Evolutionary conservation across 2,888 invertebrate species (phyloP).

Genomic region (Andrena hattorfiana): DNA sequence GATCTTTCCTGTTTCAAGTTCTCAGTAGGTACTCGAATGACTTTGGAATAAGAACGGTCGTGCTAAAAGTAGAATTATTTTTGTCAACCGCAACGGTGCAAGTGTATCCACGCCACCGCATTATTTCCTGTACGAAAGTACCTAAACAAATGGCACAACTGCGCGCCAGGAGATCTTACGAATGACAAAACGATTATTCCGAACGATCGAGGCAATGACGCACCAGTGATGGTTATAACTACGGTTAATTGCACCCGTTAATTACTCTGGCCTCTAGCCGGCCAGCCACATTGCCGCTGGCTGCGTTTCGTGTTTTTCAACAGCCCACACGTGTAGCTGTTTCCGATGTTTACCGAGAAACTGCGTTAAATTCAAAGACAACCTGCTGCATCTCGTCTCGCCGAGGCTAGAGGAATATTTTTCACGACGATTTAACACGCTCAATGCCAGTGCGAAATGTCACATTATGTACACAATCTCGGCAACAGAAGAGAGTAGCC

Average conservation of each 20-base stretch:
- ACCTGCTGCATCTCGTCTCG: not conserved
- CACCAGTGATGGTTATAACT: constrained; percentile 21
- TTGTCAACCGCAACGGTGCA: too few species aligned
- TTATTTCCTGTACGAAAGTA: too few species aligned
- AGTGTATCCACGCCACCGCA: too few species aligned
- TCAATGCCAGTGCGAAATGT: too few species aligned
- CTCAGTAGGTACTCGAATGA: too few species aligned
- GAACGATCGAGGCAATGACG: constrained; percentile 12
- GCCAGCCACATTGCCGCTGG: not conserved
- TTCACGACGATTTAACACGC: not conserved
- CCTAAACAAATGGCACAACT: not conserved
- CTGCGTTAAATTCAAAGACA: not conserved
- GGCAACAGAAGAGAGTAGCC: too few species aligned
- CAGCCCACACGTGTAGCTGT: not conserved
- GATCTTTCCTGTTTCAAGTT: too few species aligned
- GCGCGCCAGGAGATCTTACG: not conserved
- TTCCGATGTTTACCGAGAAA: not conserved
- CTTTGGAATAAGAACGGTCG: too few species aligned
- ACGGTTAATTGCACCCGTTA: constrained; percentile 49
- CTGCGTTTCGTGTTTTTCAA: constrained; percentile 6
- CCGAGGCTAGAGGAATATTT: constrained; percentile 3
- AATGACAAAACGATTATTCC: constrained; percentile 10
- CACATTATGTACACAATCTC: too few species aligned
- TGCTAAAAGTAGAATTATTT: too few species aligned
- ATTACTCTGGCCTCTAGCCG: constrained; percentile 11